Base-by-base conservation (phyloP, 1,140 invertebrate genomes). In the Lepidurus couesii region DNA sequence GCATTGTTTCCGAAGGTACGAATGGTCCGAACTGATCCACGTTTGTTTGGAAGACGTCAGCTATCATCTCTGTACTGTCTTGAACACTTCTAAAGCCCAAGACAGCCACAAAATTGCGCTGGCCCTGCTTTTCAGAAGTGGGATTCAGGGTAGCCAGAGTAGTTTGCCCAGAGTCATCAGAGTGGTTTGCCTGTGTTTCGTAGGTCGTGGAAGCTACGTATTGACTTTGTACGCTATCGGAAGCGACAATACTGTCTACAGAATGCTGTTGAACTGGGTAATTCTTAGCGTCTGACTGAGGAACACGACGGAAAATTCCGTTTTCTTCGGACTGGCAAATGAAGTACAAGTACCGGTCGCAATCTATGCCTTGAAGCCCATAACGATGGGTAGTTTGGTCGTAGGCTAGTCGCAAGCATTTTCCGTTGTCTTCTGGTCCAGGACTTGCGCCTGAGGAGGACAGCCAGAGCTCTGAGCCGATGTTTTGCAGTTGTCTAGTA, bases 381-480 rank as follows among this genome's bases (percentile, higher is more conserved):
- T 92, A 92, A 73, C 87, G 87, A 77, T 88, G 86, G 2, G 88
- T 85, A 0, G 87, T 84, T 3, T 87, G 84, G 83, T 91, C 90
- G 81, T 89, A 90, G 34, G 87, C 87, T 0, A 92, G 83, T 75
- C 89, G 87, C 7, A 92, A 83, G 81, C 90, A 92, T 73, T 88
- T 82, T 1, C 89, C 89, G 73, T 86, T 85, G 7, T 88, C 88
- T 42, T 83, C 80, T 11, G 65, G 53, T 42, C 5, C 44, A n/a
- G 53, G 13, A 44, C 24, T 47, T 16, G 7, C n/a, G 44, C 53
- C 44, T 8, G 76, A 42, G 21, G 45, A 47, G 1, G 45, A 24
- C 3, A 77, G 26, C 76, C 76, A 77, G 9, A 65, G 34, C 11
- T 24, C 44, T 16, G 76, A 42, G 16, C 74, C 77, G 43, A 78